phyloP scores from a whole-genome alignment of 1,140 invertebrate species.

The Ylistrum balloti region DNA sequence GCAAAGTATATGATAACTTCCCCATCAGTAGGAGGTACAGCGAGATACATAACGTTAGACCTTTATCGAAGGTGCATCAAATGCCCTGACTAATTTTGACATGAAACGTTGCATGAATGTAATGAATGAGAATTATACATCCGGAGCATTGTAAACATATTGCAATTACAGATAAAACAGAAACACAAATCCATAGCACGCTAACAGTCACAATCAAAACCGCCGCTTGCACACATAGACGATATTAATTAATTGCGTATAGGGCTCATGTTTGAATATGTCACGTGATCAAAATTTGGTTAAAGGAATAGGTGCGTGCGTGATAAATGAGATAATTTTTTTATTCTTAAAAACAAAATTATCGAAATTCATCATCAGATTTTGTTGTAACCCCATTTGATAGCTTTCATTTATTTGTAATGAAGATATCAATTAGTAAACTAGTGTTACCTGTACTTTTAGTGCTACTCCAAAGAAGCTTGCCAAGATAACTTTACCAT shows the following conservation, averaged over 20 bases:
- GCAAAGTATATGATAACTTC: too few species aligned
- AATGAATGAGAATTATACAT: conserved; percentile 11
- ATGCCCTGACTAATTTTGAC: background rate
- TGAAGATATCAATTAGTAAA: background rate
- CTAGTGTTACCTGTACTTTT: background rate
- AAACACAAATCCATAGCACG: background rate
- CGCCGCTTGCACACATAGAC: background rate
- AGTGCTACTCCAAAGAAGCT: background rate
- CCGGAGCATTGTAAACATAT: background rate
- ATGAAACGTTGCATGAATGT: background rate
- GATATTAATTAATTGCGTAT: background rate
- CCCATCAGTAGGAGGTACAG: too few species aligned
- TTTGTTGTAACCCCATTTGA: background rate
- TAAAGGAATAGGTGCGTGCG: background rate
- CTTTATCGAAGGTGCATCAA: background rate
- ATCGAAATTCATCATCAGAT: conserved; percentile 12
- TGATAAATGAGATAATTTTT: background rate
- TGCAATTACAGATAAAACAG: background rate
- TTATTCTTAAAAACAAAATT: background rate
- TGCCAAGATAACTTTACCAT: background rate
- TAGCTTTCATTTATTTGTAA: background rate
- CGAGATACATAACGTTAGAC: too few species aligned
- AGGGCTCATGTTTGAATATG: background rate
- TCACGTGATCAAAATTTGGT: background rate
- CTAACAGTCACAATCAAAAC: background rate